Evolutionary conservation across 2,797 vertebrate species (phyloP), one percentile per base, ranked within the genome.

Genomic region (Enteromius mattozi): DNA sequence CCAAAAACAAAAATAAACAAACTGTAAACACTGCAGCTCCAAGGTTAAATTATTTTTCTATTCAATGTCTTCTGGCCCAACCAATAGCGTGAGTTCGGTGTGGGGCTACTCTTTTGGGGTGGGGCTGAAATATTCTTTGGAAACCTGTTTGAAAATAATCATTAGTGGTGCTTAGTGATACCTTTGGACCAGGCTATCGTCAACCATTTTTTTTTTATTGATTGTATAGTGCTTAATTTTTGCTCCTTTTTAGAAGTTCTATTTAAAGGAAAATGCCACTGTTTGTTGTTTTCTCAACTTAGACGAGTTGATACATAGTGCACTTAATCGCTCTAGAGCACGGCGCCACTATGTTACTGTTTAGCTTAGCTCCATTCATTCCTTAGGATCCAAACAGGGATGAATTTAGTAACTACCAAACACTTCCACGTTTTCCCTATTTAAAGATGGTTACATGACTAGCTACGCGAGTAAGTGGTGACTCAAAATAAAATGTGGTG

Each of bases 81-180:
- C 70, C n/a, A 49, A 30, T 24, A 27, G 42, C 1, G 1, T 10
- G 70, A 10, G 45, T 17, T 45, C 24, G 21, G 37, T 6, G 13
- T 3, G n/a, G 21, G 54, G 21, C 21, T 59, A n/a, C 21, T 3
- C n/a, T 56, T 56, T 24, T 0, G 21, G 21, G 4, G 14, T 35
- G 30, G 30, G 21, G 68, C 37, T 13, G 4, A 27, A 16, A 30
- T 75, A 37, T 9, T 35, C 7, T 75, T 75, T 75, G 49, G 19
- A 76, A 75, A 56, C 19, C 40, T 71, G 17, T 75, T 54, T 56
- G 33, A 19, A 76, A 37, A 56, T 54, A 74, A 10, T 74, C 45
- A 21, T 19, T 30, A 49, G 70, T 19, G 45, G 7, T 72, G 14
- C 14, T 71, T 27, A 47, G 13, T 17, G 3, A 70, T 40, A 42